Base-by-base conservation (phyloP, 2,113 vertebrate species). In the Pandion haliaetus region DNA sequence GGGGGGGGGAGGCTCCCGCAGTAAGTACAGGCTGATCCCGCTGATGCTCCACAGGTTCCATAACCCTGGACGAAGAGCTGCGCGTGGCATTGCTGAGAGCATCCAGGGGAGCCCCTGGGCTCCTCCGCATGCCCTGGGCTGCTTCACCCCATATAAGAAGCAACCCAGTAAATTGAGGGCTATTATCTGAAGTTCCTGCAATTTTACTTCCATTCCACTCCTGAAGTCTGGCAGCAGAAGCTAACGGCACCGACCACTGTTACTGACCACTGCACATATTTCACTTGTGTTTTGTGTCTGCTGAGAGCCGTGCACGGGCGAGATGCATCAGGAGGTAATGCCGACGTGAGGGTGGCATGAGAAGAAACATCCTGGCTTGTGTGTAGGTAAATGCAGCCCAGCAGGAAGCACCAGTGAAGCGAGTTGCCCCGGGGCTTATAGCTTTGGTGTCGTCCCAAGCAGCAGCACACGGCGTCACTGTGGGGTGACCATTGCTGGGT, bases 401-500 rank as follows among this genome's bases (percentile, higher is more conserved):
- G 44, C 52, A 45, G 5, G 16, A 81, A 18, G 31, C 88, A 24
- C 26, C 40, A 31, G 49, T 29, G 55, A 81, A 49, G 49, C 0
- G 9, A 50, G 17, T 32, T 38, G 21, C 13, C 28, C 28, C 26
- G 18, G 21, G 10, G 23, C 23, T 70, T n/a, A 12, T 13, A 28
- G 49, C 29, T 78, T 31, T 47, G 38, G 18, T 38, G 28, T 9
- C 11, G 0, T 15, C 32, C 45, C 5, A 29, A 31, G 19, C 55
- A 78, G 38, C 28, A 24, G 38, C 3, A 0, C 0, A 0, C 1
- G 2, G 49, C 0, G 0, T 63, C 57, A 40, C 32, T 18, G 32
- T 8, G n/a, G 54, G 76, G 32, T 76, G 36, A 20, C n/a, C 10
- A 2, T 9, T 63, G n/a, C 57, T 49, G 44, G 12, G 47, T 3